Conservation (phyloP, 2,113 vertebrate species). For the Rhinolophus sinicus region DNA sequence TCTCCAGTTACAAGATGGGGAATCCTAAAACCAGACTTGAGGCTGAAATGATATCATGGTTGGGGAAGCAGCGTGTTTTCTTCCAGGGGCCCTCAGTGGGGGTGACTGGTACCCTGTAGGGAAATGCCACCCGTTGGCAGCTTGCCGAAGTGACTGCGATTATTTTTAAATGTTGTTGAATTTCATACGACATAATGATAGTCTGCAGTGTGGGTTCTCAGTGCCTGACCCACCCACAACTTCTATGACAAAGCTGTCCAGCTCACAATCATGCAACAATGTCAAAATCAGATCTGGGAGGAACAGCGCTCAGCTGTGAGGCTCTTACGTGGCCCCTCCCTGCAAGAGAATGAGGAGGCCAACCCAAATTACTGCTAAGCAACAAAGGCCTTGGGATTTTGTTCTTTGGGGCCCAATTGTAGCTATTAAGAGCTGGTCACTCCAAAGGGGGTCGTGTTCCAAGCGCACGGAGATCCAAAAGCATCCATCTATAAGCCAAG, state of each 20-base stretch:
- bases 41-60: accelerated
- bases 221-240: neutral
- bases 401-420: accelerated
- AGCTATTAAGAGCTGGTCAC: neutral
- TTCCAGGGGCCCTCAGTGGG: neutral
- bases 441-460: neutral
- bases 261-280: neutral
- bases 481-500: neutral
- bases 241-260: neutral
- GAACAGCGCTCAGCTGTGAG: neutral
- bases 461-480: neutral
- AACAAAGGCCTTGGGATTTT: neutral
- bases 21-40: neutral
- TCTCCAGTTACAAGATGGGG: neutral
- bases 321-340: accelerated
- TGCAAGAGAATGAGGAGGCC: neutral
- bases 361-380: neutral
- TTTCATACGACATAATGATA: neutral
- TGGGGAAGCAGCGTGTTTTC: neutral
- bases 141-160: neutral
- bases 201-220: neutral
- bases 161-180: neutral
- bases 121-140: neutral
- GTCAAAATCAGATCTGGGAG: neutral
- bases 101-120: accelerated